These are phyloP conservation scores for Carollia perspicillata DNA, from an alignment of 2,113 vertebrate species.

Conservation along the genomic window DNA sequence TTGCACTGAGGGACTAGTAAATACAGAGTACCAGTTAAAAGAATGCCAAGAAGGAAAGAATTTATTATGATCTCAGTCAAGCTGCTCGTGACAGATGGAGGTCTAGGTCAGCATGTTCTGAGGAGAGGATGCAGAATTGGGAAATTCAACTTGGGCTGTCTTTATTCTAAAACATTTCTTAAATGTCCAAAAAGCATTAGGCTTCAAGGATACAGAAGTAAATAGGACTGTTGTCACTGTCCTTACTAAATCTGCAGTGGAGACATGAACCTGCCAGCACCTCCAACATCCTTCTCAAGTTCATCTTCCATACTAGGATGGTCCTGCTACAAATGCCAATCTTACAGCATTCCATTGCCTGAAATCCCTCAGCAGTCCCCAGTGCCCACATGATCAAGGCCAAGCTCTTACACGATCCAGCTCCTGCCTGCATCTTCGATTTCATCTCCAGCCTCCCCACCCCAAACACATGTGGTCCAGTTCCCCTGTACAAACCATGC, in stretches of 20 bases:
- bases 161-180: background rate
- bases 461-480: background rate
- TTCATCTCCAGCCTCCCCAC: background rate
- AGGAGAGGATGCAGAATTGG: background rate
- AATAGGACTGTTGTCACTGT: background rate
- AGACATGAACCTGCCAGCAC: background rate
- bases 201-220: background rate
- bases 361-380: background rate
- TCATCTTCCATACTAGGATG: background rate
- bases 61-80: slow-evolving; percentile 60
- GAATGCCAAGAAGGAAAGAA: slow-evolving; percentile 59
- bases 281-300: background rate
- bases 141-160: slow-evolving; percentile 38
- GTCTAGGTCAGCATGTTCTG: slow-evolving; percentile 62
- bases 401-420: background rate
- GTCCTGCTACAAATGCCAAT: background rate
- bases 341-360: background rate
- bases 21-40: slow-evolving; percentile 60
- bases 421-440: background rate
- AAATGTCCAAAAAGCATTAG: background rate
- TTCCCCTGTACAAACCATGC: background rate
- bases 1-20: slow-evolving; percentile 48
- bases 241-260: background rate
- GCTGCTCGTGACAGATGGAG: slow-evolving; percentile 69
- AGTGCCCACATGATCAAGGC: background rate